Evolutionary conservation across 2,113 vertebrate species (phyloP).

Genomic region (Meleagris gallopavo): DNA sequence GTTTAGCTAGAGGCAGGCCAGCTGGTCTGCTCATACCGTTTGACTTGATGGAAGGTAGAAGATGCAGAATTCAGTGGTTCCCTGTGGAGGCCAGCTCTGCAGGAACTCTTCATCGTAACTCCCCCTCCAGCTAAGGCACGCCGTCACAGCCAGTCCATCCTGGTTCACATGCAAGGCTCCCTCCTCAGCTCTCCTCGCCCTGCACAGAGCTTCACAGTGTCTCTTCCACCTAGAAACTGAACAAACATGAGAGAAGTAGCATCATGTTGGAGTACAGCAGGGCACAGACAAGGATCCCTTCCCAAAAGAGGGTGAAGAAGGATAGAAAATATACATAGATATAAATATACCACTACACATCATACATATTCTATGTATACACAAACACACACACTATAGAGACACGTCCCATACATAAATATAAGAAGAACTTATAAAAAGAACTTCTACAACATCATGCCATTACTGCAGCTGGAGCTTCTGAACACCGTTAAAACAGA

Average conservation of each 20-base stretch:
- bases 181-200: conserved; percentile 2
- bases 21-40: conserved; percentile 71
- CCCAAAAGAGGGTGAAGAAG: neutral
- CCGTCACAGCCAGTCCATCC: conserved; percentile 76
- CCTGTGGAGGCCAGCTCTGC: conserved; percentile 84
- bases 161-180: neutral
- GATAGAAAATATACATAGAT: neutral
- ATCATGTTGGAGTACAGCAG: accelerated
- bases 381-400: neutral
- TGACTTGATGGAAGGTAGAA: conserved; percentile 73
- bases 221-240: conserved; percentile 60
- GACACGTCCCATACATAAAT: neutral
- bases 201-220: neutral
- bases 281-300: neutral
- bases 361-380: neutral
- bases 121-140: conserved; percentile 78
- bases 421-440: neutral
- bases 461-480: neutral
- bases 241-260: neutral
- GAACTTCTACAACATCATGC: neutral
- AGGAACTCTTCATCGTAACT: conserved; percentile 78
- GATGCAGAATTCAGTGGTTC: conserved; percentile 75
- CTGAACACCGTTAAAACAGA: neutral
- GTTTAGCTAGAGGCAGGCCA: neutral
- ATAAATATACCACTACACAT: neutral